Percentiles rank a stretch among this genome's conserved stretches.
Conservation (phyloP, 2,113 vertebrate genomes). For the Erinaceus europaeus region DNA sequence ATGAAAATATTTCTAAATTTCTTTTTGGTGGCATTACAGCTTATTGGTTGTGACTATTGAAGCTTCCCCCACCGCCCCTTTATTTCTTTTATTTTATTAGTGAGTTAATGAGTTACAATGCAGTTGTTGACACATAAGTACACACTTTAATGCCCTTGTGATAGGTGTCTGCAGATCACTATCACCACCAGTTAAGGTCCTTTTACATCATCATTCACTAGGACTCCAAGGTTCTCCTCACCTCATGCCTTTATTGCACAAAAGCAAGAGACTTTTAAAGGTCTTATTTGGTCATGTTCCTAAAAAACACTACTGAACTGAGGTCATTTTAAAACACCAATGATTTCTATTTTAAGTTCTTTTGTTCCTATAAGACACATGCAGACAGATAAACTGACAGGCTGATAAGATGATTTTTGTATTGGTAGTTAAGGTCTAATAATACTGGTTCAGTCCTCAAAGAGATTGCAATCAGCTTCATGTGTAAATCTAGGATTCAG, state of each 20-base stretch:
- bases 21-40: background rate
- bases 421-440: background rate
- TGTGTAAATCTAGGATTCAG: rapidly evolving
- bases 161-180: no score
- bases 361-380: background rate
- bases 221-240: no score
- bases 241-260: no score
- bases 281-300: background rate
- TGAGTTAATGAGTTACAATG: no score
- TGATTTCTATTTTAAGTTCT: background rate
- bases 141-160: no score
- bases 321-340: background rate
- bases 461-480: background rate
- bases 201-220: no score
- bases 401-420: background rate
- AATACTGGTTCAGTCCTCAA: background rate
- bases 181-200: no score
- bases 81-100: no score
- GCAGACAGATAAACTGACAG: background rate
- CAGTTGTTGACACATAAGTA: no score
- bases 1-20: background rate
- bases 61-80: no score
- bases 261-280: background rate
- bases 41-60: no score
- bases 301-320: background rate